Base-by-base conservation (phyloP, 2,797 vertebrate species). In the Bradypodion pumilum region DNA sequence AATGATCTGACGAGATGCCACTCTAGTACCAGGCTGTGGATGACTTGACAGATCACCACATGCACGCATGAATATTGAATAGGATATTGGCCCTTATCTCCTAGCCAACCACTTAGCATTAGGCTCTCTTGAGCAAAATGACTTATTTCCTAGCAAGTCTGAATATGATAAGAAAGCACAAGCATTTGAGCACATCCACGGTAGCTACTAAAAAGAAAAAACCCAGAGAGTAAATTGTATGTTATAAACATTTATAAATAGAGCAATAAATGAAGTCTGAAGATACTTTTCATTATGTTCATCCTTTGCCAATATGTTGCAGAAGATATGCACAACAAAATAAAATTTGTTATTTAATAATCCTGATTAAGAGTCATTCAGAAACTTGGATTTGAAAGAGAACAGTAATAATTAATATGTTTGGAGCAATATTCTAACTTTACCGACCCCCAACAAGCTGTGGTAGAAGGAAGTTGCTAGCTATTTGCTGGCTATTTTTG, bases 371-470 rank as follows among this genome's bases (percentile, higher is more conserved):
- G 16, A 79, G 62, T 29, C 74, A 13, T 74, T 85, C 12, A n/a
- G 52, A 74, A 80, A 56, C 60, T 63, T 52, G 89, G 78, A 93
- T 89, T 52, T 52, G 1, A 82, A 1, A 10, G 42, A 52, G 35
- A 88, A 87, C 62, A 60, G 46, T 83, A 32, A 1, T 1, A 23
- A 74, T 10, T n/a, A 84, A 79, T 35, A 82, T 56, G 83, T 72
- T 15, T 42, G 56, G 25, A 79, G 40, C 16, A 86, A 87, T 69
- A 87, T 74, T 81, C 25, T 49, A n/a, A n/a, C n/a, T n/a, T n/a
- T n/a, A n/a, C 23, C 2, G 56, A 87, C n/a, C 2, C 35, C 52
- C 68, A 79, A 29, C 16, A 42, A n/a, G 1, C 60, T 40, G 21
- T 66, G 46, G 35, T 10, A 29, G 23, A 80, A 56, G 23, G 62